These are phyloP conservation scores for Sebastes oblongus DNA, from an alignment of 2,797 vertebrate species.

Conservation along the genomic window DNA sequence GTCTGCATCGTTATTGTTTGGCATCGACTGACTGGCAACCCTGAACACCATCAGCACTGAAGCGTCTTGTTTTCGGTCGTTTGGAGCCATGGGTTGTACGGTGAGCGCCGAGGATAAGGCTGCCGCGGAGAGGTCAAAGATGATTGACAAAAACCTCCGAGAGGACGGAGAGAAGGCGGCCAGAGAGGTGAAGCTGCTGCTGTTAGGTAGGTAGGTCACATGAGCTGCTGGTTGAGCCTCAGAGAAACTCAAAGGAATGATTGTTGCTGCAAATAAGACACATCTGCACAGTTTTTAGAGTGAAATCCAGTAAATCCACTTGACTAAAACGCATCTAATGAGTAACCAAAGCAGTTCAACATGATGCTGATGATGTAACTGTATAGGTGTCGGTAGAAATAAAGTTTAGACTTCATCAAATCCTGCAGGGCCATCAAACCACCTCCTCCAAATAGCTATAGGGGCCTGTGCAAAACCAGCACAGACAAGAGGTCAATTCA, in stretches of 20 bases:
- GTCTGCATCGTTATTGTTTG: not conserved
- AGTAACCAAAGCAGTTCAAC: not conserved
- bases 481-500: not conserved
- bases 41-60: constrained; percentile 13
- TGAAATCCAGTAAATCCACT: not conserved
- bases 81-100: constrained; percentile 93
- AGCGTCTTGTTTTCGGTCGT: constrained; percentile 27
- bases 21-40: not conserved
- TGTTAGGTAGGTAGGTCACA: constrained; percentile 89
- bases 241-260: not conserved
- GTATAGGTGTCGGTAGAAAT: not conserved
- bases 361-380: not conserved
- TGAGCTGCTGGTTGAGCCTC: not conserved
- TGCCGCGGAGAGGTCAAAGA: constrained; percentile 95
- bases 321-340: not conserved
- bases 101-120: constrained; percentile 98
- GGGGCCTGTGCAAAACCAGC: not conserved
- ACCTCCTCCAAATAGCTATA: not conserved
- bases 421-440: not conserved
- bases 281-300: not conserved
- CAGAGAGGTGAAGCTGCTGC: constrained; percentile 95
- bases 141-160: constrained; percentile 97
- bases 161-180: constrained; percentile 98
- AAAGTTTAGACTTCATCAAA: not conserved
- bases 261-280: not conserved